Base-by-base conservation (phyloP, 2,888 invertebrate genomes). In the Cecidostiba fungosa region DNA sequence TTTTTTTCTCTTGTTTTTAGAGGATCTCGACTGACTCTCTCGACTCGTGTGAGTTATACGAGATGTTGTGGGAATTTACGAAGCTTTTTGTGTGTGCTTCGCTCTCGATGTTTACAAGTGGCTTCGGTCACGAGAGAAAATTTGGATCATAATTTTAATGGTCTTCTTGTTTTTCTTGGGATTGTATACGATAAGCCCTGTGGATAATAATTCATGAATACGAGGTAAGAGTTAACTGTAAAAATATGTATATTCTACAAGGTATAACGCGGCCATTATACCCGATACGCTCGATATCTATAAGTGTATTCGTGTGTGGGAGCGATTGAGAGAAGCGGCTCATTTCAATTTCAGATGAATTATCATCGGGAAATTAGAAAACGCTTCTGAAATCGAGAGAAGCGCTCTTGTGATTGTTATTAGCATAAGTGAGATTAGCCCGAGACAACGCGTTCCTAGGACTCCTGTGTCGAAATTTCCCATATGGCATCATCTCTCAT, bases 281-380 rank as follows among this genome's bases (percentile, higher is more conserved):
- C 19, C 5, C 19, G 14, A 14, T 50, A 4, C 50, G 39, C 19
- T 50, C 50, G 50, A 19, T 50, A 1, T 50, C 19, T 50, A 19
- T 19, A 54, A n/a, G 54, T 5, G 0, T 54, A 29, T 47, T 36
- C 50, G 19, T 23, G 39, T 6, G 43, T 66, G 32, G 43, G 66
- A n/a, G 72, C 23, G 26, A 77, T 70, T 54, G 39, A 36, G 84
- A 73, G 73, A 43, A 78, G 62, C 84, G 19, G n/a, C 79, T 79
- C 73, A 54, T 84, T 84, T 74, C 54, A 79, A 84, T 74, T 84
- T 69, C 54, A 84, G 74, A 84, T 84, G 74, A 74, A 79, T 84
- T 74, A 79, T 84, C 77, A 77, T 70, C 80, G 43, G 84, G 84
- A 76, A 84, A 84, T 79, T 74, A 50, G 62, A 66, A 84, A 39